Conservation (phyloP, 2,888 invertebrate species). For the Drosophila bunnanda region DNA sequence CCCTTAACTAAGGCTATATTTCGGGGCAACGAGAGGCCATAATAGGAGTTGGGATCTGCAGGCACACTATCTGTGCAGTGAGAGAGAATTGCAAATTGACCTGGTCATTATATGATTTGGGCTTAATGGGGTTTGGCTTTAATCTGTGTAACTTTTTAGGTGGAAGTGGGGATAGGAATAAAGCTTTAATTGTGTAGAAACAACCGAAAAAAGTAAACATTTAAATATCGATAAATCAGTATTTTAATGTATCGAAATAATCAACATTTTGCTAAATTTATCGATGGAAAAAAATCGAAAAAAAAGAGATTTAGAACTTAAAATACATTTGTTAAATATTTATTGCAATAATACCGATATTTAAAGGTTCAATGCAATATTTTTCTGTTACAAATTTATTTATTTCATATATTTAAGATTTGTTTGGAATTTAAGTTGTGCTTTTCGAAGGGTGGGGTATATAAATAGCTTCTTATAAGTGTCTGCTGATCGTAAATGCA, state of each 20-base stretch:
- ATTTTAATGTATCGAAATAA: too few relatives aligned
- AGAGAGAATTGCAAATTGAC: constrained; percentile 40
- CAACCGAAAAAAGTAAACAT: neutral
- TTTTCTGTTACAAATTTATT: neutral
- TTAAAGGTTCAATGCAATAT: neutral
- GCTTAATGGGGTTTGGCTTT: constrained; percentile 1
- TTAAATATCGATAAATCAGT: too few relatives aligned
- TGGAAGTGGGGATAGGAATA: too few relatives aligned
- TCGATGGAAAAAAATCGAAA: too few relatives aligned
- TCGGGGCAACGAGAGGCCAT: neutral
- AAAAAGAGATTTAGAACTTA: too few relatives aligned
- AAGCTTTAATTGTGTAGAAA: neutral
- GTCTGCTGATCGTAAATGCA: neutral
- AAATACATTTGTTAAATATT: too few relatives aligned
- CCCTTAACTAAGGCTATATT: constrained; percentile 33
- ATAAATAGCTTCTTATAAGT: too few relatives aligned
- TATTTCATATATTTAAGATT: too few relatives aligned
- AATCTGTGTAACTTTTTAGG: neutral
- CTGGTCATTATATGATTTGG: constrained; percentile 33
- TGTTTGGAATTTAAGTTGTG: too few relatives aligned
- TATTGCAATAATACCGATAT: neutral
- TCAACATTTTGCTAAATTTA: too few relatives aligned
- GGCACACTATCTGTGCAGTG: neutral
- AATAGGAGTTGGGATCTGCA: constrained; percentile 1
- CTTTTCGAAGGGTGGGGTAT: too few relatives aligned